These are phyloP conservation scores for Pelusios castaneus DNA, from an alignment of 2,113 vertebrate genomes.

Conservation along the genomic window DNA sequence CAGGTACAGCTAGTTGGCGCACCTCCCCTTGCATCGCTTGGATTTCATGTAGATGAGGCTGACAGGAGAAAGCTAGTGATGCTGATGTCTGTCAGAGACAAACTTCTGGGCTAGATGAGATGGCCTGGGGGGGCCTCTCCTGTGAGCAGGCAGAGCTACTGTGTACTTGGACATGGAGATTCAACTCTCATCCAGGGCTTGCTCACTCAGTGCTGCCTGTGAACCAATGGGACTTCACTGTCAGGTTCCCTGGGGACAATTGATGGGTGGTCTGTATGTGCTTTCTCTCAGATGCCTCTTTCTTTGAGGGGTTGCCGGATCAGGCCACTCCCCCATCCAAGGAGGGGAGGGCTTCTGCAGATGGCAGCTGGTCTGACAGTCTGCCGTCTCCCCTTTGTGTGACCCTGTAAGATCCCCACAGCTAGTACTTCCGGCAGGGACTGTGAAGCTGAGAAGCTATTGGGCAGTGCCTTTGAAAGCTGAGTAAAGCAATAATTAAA, in stretches of 20 bases:
- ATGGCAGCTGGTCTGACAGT: accelerated
- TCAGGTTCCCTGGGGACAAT: accelerated
- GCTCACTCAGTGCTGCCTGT: neutral
- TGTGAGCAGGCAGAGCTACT: too few species aligned
- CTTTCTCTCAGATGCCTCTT: neutral
- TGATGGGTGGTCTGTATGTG: accelerated
- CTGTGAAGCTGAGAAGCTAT: too few species aligned
- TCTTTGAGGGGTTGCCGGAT: neutral
- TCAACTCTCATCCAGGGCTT: neutral
- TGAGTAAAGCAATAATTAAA: neutral
- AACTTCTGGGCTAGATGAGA: neutral
- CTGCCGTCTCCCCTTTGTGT: neutral
- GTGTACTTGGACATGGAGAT: too few species aligned
- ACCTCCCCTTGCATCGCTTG: neutral
- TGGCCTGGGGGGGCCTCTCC: neutral
- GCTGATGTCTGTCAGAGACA: neutral
- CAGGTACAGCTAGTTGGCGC: too few species aligned
- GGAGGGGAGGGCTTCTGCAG: neutral
- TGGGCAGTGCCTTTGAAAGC: neutral
- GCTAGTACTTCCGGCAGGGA: neutral
- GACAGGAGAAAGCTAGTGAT: neutral
- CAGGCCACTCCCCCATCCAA: accelerated
- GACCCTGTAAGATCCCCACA: neutral
- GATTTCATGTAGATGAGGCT: too few species aligned
- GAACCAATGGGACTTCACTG: neutral